A percentile compares a stretch with the other conserved stretches of the same genome.
Conservation (phyloP, 2,113 vertebrate species). For the Coracopsis vasa region DNA sequence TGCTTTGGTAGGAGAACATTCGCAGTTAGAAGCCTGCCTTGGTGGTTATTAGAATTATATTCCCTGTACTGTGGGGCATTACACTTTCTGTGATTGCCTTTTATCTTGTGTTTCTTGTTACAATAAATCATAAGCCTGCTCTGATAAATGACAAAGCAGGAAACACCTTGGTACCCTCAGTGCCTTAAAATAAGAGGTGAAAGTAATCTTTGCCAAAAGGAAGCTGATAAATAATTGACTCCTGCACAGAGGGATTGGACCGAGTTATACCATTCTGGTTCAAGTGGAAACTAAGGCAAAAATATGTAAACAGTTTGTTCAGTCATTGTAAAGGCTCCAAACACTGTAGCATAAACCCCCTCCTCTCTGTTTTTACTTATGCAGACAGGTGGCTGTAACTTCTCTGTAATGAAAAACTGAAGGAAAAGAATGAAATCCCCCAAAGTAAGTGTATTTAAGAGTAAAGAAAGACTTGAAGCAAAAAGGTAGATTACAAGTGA, state of each 20-base stretch:
- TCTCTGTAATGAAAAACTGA: neutral
- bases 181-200: constrained; percentile 43
- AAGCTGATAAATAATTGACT: constrained; percentile 50
- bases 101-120: constrained; percentile 35
- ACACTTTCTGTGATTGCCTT: constrained; percentile 31
- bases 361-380: neutral
- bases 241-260: neutral
- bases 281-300: constrained; percentile 22
- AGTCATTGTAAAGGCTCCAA: neutral
- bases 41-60: neutral
- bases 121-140: constrained; percentile 55
- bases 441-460: neutral
- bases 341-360: neutral
- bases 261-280: neutral
- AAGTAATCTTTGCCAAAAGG: constrained; percentile 47
- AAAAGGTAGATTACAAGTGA: neutral
- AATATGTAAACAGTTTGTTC: constrained; percentile 2
- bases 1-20: constrained; percentile 1
- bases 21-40: neutral
- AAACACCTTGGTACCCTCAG: constrained; percentile 60
- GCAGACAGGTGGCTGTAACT: neutral
- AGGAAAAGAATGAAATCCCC: neutral
- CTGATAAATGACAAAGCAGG: constrained; percentile 58
- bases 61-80: neutral
- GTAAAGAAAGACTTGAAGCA: neutral